Percentiles rank a stretch among this genome's conserved stretches.
Evolutionary conservation across 2,797 vertebrate species (phyloP).

Genomic region (Arctocebus calabarensis): DNA sequence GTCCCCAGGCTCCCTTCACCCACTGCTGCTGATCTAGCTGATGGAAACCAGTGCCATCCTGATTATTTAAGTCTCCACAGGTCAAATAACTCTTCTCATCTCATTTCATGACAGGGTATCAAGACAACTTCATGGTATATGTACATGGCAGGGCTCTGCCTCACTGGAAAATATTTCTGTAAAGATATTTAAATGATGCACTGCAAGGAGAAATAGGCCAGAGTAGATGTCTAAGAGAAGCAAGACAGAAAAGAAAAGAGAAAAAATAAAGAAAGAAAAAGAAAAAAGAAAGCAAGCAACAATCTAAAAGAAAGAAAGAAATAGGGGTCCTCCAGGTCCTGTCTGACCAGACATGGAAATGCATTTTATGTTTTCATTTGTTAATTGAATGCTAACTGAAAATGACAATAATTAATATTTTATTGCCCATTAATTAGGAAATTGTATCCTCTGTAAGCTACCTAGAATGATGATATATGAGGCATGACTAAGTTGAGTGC

Average conservation of each 20-base stretch:
- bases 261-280: neutral
- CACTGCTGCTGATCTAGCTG: neutral
- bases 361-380: slow-evolving; percentile 72
- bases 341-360: slow-evolving; percentile 56
- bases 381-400: slow-evolving; percentile 82
- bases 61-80: slow-evolving; percentile 78
- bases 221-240: slow-evolving; percentile 16
- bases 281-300: neutral
- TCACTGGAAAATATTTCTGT: slow-evolving; percentile 65
- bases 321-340: slow-evolving; percentile 41
- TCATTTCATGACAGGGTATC: slow-evolving; percentile 67
- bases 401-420: slow-evolving; percentile 80
- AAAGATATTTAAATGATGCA: slow-evolving; percentile 57
- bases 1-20: neutral
- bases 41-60: slow-evolving; percentile 49
- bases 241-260: rapidly evolving
- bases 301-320: neutral
- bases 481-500: slow-evolving; percentile 79
- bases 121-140: slow-evolving; percentile 65
- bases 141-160: slow-evolving; percentile 35
- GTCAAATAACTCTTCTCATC: slow-evolving; percentile 77
- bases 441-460: slow-evolving; percentile 77
- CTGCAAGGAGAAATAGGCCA: slow-evolving; percentile 57
- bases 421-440: slow-evolving; percentile 86
- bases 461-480: slow-evolving; percentile 82